These are phyloP conservation scores for Rhabdornis inornatus DNA, from an alignment of 2,113 vertebrate genomes.

Conservation along the genomic window DNA sequence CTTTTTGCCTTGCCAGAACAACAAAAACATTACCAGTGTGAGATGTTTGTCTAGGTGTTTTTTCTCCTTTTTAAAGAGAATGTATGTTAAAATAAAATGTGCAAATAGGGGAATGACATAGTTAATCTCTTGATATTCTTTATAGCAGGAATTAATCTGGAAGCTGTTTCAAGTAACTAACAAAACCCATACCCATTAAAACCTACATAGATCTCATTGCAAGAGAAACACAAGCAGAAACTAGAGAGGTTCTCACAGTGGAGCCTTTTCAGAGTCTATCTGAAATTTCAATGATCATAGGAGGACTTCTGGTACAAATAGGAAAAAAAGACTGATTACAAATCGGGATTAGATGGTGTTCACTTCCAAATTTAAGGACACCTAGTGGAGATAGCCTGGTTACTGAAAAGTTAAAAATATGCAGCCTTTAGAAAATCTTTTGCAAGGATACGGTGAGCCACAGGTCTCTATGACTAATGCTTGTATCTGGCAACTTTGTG, in stretches of 20 bases:
- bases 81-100: not conserved
- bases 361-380: not conserved
- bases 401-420: not conserved
- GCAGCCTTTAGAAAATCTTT: not conserved
- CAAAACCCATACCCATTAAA: not conserved
- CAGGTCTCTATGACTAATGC: not conserved
- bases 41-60: not conserved
- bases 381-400: not conserved
- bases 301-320: not conserved
- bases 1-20: not conserved
- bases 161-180: not conserved
- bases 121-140: not conserved
- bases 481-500: not conserved
- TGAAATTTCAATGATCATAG: not conserved
- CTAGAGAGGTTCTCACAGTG: not conserved
- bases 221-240: not conserved
- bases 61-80: not conserved
- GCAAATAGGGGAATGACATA: not conserved
- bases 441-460: not conserved
- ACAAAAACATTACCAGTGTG: not conserved
- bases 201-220: not conserved
- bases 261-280: not conserved
- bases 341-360: not conserved
- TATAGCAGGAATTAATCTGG: not conserved
- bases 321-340: not conserved